Evolutionary conservation across 2,797 vertebrate species (phyloP), one percentile per base, ranked within the genome.

Genomic region (Gallinago nigripennis): DNA sequence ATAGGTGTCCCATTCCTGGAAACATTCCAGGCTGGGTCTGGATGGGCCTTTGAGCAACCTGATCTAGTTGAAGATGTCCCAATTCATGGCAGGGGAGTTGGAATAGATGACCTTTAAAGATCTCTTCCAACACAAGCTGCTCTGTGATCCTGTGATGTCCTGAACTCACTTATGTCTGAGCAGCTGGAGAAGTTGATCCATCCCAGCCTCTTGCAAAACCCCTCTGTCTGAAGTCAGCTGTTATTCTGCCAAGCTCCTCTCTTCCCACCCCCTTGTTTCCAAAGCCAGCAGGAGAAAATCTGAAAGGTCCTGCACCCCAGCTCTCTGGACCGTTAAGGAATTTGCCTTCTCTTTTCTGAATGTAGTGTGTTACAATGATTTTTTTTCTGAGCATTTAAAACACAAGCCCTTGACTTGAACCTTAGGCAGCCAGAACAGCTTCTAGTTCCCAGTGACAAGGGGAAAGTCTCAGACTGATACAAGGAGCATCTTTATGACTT

Each of bases 161-260:
- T 43, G 53, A 84, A 41, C 21, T 63, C 50, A 19, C 4, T 39
- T 16, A 28, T 30, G 3, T 35, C 65, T 81, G 48, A 89, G 48
- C 12, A 83, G 30, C 50, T 27, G n/a, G 28, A 60, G 35, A 33
- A 3, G 66, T 18, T 91, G 39, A 69, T 71, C 18, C 35, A 41
- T 33, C 21, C 48, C 35, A 60, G 9, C 4, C 7, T 64, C 6
- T 4, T 2, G 0, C 18, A 76, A 69, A 57, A 18, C 2, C 5
- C 8, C 6, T 64, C 21, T 16, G 33, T 35, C 30, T 70, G 25
- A 54, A 85, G 21, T 20, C 28, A 83, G 23, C 8, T 50, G 19
- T 33, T 75, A 31, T 31, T 75, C 77, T 77, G 33, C 48, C 68
- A 58, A 82, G 16, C 19, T 64, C 28, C 16, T 79, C 27, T 82